Evolutionary conservation across 2,888 invertebrate species (phyloP), one percentile per base, ranked within the genome.

Genomic region (Smittia sp.): DNA sequence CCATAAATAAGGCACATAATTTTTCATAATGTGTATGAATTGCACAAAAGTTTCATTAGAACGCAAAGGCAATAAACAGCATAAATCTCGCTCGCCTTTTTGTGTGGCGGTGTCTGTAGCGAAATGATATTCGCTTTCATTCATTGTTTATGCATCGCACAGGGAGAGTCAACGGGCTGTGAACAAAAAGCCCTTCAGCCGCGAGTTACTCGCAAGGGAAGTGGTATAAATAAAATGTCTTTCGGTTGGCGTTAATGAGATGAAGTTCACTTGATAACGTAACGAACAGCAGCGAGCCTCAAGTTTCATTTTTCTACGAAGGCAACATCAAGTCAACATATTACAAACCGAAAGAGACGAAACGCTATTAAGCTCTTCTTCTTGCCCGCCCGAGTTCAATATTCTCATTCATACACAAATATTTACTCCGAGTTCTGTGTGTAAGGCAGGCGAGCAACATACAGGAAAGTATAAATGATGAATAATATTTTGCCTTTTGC

Each of bases 351-450:
- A 66, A 24, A 24, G 41, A 68, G 46, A 69, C 69, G 52, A 52
- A 72, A 38, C 20, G 13, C 72, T 58, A 62, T 39, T 32, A 72
- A 72, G 62, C 18, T 72, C 62, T 62, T 18, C 58, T 58, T 58
- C 58, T 58, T 58, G 7, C 38, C 22, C 25, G 25, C 27, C 22
- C 6, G 72, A 72, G 72, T 72, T 72, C 72, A 72, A 72, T 62
- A 72, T 72, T 72, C 72, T 72, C 72, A 72, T 72, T 72, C 72
- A 72, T 62, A 72, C 22, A 72, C 72, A 72, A 72, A 72, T 72
- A 72, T 72, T 72, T 72, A 72, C 72, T 62, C 27, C 27, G 39
- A 7, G 20, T 15, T 24, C 25, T 11, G 4, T 13, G 46, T 46
- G 32, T 24, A 65, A 65, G 62, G 24, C 62, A 15, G 3, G 24